Base-by-base conservation (phyloP, 2,888 invertebrate genomes). In the Fissipunctia ypsillon region DNA sequence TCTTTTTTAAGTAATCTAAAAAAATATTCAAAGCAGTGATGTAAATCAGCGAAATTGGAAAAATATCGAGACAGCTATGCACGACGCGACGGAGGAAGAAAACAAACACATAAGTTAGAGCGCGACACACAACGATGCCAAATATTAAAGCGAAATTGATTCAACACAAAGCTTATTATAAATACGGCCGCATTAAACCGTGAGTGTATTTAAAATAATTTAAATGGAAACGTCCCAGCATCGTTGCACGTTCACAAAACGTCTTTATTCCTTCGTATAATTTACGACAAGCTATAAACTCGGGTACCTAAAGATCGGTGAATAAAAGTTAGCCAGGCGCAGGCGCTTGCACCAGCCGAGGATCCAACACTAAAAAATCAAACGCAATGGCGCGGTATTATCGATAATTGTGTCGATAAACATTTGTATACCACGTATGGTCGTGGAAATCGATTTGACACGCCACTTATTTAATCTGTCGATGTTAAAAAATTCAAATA, bases 211-310 rank as follows among this genome's bases (percentile, higher is more conserved):
- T 94, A 93, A 94, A 93, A 93, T 93, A 93, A 94, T 94, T 94
- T 93, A 94, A 95, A 95, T 94, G 93, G 92, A 94, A 95, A 93
- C 91, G 92, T 93, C 92, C 89, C 85, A 88, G 87, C 87, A 89
- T 91, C 91, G 90, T 88, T 89, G 84, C 85, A 84, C 88, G 91
- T 91, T 91, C 91, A 95, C 93, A 93, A 93, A 95, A 95, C 94
- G 93, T 95, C 95, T 95, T 95, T 95, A 95, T 95, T 91, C 93
- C 88, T 89, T 87, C 86, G 84, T 82, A 81, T 94, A 90, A 95
- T 96, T 95, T 96, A 96, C 92, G 94, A 88, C 78, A 77, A 86
- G 90, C 92, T 86, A 92, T 96, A 95, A 96, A 96, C 89, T 91
- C 88, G 84, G 86, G 91, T 92, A 94, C 93, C 92, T 94, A 93